Evolutionary conservation across 2,113 vertebrate genomes (phyloP).

Genomic region (Oryzias melastigma): DNA sequence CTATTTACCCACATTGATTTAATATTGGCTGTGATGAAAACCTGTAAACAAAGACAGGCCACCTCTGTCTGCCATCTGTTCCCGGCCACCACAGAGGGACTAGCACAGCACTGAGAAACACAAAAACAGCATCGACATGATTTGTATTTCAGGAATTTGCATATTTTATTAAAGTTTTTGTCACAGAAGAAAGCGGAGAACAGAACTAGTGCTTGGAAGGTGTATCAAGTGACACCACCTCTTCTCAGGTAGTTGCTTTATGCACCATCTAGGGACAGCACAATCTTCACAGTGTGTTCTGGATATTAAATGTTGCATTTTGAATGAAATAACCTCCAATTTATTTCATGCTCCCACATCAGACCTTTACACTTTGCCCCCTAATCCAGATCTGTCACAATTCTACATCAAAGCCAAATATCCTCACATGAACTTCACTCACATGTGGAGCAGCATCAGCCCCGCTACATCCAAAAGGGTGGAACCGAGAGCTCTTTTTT

Average conservation of each 20-base stretch:
- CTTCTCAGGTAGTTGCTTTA: slow-evolving; percentile 53
- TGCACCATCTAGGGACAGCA: slow-evolving; percentile 67
- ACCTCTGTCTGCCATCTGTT: slow-evolving; percentile 89
- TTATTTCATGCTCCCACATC: slow-evolving; percentile 79
- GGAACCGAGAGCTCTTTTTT: slow-evolving; percentile 11
- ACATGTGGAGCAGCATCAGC: slow-evolving; percentile 40
- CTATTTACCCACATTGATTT: slow-evolving; percentile 78
- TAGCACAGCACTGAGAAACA: slow-evolving; percentile 12
- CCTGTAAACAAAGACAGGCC: slow-evolving; percentile 85
- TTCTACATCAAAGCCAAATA: slow-evolving; percentile 69
- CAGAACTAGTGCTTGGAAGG: slow-evolving; percentile 39
- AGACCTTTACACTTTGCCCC: slow-evolving; percentile 83
- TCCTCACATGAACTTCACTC: slow-evolving; percentile 48
- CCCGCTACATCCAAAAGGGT: neutral
- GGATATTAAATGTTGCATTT: slow-evolving; percentile 79
- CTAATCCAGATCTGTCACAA: slow-evolving; percentile 82
- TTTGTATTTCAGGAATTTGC: too few relatives aligned
- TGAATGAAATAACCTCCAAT: slow-evolving; percentile 77
- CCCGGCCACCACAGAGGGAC: slow-evolving; percentile 80
- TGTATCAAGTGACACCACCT: slow-evolving; percentile 46
- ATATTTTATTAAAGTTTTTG: too few relatives aligned
- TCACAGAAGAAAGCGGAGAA: slow-evolving; percentile 5
- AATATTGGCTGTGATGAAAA: slow-evolving; percentile 77
- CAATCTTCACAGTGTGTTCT: slow-evolving; percentile 74
- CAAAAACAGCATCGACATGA: slow-evolving; percentile 4